Base-by-base conservation (phyloP, 2,113 vertebrate species). In the Phalacrocorax brasilianus region DNA sequence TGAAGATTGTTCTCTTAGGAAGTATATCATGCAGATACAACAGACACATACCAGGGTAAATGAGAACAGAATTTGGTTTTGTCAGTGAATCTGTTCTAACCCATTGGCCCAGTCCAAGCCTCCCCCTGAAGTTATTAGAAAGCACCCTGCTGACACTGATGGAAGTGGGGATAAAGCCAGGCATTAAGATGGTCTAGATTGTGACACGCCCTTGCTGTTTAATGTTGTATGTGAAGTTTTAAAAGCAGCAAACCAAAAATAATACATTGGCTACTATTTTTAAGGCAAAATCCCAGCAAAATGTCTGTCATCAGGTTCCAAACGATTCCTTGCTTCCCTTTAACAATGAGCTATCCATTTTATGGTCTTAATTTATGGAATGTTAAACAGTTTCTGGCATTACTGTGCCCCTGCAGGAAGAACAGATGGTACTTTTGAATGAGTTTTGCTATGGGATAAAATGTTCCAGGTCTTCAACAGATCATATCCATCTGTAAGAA, bases 371-470 rank as follows among this genome's bases (percentile, higher is more conserved):
- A 95, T 95, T 96, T 97, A 97, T 96, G 90, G 86, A 95, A 97
- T 89, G 73, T 91, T 95, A 71, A 97, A 96, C 83, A 94, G 80
- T 96, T 94, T 88, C 82, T 97, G 91, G 91, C 85, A 53, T 89
- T 91, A 42, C 66, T 93, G 78, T 96, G 92, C 83, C 97, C 95
- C 85, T 96, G 77, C 93, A 92, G 92, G 91, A 97, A 76, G 95
- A 97, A 94, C 95, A 97, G 96, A 97, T 98, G 97, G 95, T 93
- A 88, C 76, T 97, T 90, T 74, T 96, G 93, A 93, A 92, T 85
- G 92, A 89, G 52, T 91, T 97, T 95, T 96, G 66, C 85, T 93
- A 33, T 65, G 82, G 93, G 78, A 89, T 96, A 93, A 97, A 96
- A 95, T 75, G 65, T 96, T 95, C 94, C 76, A 85, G 78, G 87